phyloP scores from a whole-genome alignment of 1,140 invertebrate species.

The Centruroides sculpturatus region DNA sequence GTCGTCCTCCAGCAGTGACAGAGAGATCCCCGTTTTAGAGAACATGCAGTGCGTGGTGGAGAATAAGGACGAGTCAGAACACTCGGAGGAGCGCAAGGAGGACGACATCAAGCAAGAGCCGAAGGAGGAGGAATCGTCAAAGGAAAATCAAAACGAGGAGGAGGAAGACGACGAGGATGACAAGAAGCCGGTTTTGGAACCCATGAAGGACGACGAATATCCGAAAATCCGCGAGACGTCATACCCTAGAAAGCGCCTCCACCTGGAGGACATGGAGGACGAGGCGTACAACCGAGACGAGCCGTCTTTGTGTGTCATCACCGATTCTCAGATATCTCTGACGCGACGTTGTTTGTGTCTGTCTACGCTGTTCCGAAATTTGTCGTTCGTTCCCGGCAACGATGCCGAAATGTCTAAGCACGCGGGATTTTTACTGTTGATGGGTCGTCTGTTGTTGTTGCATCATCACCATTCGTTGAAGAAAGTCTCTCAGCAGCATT shows the following conservation, averaged over 20 bases:
- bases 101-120: not conserved
- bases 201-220: not conserved
- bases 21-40: not conserved
- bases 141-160: not conserved
- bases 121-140: not conserved
- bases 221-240: not conserved
- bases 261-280: slow-evolving; percentile 70
- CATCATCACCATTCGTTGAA: slow-evolving; percentile 74
- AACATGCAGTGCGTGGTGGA: too few species aligned
- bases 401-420: slow-evolving; percentile 81
- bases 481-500: slow-evolving; percentile 38
- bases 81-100: not conserved
- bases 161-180: not conserved
- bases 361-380: slow-evolving; percentile 78
- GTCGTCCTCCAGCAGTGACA: not conserved
- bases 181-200: not conserved
- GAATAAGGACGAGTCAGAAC: too few species aligned
- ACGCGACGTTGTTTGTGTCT: slow-evolving; percentile 76
- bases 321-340: slow-evolving; percentile 71
- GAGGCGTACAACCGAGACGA: slow-evolving; percentile 85
- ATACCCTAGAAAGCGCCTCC: slow-evolving; percentile 39
- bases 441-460: slow-evolving; percentile 74
- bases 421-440: slow-evolving; percentile 63
- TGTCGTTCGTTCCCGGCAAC: slow-evolving; percentile 95
- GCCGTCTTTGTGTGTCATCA: slow-evolving; percentile 66